Conservation (phyloP, 2,888 invertebrate species). For the Bruchidius siliquastri region DNA sequence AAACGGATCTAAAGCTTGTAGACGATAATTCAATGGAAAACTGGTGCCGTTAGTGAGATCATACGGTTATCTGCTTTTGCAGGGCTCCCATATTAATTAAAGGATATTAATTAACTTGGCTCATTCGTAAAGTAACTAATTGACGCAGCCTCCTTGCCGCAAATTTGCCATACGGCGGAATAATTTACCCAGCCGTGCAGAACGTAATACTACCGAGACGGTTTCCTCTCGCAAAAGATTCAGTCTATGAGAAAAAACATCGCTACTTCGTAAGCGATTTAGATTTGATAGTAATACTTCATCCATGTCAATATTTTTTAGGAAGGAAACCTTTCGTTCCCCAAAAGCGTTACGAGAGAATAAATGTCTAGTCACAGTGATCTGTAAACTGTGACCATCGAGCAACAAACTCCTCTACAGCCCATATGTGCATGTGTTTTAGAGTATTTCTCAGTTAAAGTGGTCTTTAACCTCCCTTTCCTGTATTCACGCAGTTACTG, state of each 20-base stretch:
- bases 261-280: too few species aligned
- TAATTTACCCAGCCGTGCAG: neutral
- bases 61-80: neutral
- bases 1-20: neutral
- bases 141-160: neutral
- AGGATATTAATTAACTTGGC: neutral
- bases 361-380: too few species aligned
- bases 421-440: too few species aligned
- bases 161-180: neutral
- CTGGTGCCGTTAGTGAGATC: neutral
- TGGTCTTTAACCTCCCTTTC: too few species aligned
- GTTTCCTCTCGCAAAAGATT: neutral
- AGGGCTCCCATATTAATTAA: neutral
- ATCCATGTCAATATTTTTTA: too few species aligned
- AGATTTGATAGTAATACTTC: too few species aligned
- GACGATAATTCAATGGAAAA: neutral
- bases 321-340: too few species aligned
- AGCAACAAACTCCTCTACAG: too few species aligned
- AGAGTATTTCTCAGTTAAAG: too few species aligned
- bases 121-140: neutral
- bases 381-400: too few species aligned
- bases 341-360: too few species aligned
- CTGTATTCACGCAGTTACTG: too few species aligned
- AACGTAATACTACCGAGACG: neutral
- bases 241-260: neutral